Percentiles rank a stretch among this genome's conserved stretches.
phyloP scores from a whole-genome alignment of 2,797 vertebrate species.

The Molossus alvarezi region DNA sequence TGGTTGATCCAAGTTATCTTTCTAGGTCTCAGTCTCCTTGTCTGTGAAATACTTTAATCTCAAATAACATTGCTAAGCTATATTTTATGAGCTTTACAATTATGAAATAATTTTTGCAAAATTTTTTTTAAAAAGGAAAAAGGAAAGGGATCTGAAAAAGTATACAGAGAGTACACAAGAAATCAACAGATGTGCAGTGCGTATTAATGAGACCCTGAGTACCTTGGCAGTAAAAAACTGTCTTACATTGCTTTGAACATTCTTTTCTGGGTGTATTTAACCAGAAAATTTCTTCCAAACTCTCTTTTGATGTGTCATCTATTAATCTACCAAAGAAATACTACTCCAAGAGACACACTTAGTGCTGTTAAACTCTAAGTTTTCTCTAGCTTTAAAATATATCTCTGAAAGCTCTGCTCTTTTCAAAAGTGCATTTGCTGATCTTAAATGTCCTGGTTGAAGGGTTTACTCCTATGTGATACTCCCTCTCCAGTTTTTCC shows the following conservation, averaged over 20 bases:
- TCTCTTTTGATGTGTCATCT: not conserved
- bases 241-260: constrained; percentile 6
- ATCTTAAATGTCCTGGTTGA: not conserved
- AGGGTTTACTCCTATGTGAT: not conserved
- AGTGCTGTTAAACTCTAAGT: not conserved
- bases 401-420: not conserved
- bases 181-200: not conserved
- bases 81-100: not conserved
- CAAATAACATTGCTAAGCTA: constrained; percentile 19
- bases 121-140: not conserved
- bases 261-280: constrained; percentile 19
- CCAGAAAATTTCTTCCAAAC: not conserved
- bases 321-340: constrained; percentile 7
- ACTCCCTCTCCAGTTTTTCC: not conserved
- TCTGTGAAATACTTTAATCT: not conserved
- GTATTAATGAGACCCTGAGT: constrained; percentile 16
- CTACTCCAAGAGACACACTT: not conserved
- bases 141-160: not conserved
- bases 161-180: not conserved
- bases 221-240: not conserved
- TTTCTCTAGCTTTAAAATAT: constrained; percentile 18
- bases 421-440: not conserved
- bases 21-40: not conserved
- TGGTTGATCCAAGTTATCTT: not conserved
- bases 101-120: not conserved